A percentile compares a stretch with the other conserved stretches of the same genome.
phyloP scores from a whole-genome alignment of 2,888 invertebrate species.

The Andricus curvator region DNA sequence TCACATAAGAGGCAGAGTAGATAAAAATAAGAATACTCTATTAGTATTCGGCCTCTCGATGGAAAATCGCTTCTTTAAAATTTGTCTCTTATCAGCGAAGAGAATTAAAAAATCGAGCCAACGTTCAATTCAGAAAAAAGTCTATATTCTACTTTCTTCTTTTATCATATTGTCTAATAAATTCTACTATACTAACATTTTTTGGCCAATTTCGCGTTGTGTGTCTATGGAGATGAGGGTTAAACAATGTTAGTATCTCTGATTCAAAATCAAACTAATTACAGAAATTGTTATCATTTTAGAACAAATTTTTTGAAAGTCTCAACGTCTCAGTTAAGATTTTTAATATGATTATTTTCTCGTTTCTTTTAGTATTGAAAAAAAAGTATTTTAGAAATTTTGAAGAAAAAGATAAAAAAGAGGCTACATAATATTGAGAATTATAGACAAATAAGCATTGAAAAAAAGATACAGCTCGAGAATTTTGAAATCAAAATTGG shows the following conservation, averaged over 20 bases:
- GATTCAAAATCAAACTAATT: neutral
- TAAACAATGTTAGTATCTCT: slow-evolving; percentile 4
- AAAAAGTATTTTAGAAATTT: neutral
- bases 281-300: neutral
- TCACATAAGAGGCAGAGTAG: slow-evolving; percentile 68
- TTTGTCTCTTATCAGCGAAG: too few species aligned
- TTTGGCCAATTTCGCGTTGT: slow-evolving; percentile 65
- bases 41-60: slow-evolving; percentile 58
- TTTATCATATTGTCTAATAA: neutral
- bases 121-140: neutral
- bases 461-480: neutral
- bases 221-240: slow-evolving; percentile 67
- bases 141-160: neutral
- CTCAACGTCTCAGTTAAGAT: neutral
- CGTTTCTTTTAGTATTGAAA: neutral
- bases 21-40: slow-evolving; percentile 71
- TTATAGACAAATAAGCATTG: neutral
- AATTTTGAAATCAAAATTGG: neutral
- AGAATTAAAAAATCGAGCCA: too few species aligned
- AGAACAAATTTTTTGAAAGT: neutral
- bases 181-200: neutral
- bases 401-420: neutral
- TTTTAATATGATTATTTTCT: neutral
- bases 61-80: too few species aligned
- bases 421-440: neutral